Evolutionary conservation across 2,113 vertebrate genomes (phyloP).

Genomic region (Erpornis zantholeuca): DNA sequence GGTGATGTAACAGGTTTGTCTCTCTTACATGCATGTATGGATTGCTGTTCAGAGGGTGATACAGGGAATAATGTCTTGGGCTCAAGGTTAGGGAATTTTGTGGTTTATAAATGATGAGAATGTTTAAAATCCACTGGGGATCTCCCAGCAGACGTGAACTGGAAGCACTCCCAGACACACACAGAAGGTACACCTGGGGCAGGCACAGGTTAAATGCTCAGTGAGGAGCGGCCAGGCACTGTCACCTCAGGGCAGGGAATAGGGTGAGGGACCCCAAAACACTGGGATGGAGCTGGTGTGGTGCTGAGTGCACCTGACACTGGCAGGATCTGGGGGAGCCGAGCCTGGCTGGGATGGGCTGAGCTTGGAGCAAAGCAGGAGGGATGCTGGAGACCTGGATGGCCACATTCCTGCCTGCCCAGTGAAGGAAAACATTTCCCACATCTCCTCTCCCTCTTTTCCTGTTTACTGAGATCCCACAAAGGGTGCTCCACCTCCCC

Average conservation of each 20-base stretch:
- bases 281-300: rapidly evolving
- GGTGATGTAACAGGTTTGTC: not conserved
- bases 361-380: not conserved
- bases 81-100: not conserved
- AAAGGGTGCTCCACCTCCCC: not conserved
- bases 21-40: not conserved
- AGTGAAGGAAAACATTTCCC: not conserved
- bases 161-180: not conserved
- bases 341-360: not conserved
- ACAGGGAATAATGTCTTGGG: not conserved
- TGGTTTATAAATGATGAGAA: not conserved
- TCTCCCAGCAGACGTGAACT: not conserved
- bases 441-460: not conserved
- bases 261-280: not conserved
- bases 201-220: not conserved
- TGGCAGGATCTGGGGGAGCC: not conserved
- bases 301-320: not conserved
- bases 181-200: not conserved
- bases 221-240: not conserved
- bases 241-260: not conserved
- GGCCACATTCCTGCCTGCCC: not conserved
- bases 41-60: not conserved
- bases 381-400: rapidly evolving
- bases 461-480: not conserved
- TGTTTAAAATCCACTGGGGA: not conserved